A percentile compares a stretch with the other conserved stretches of the same genome.
Evolutionary conservation across 1,140 invertebrate genomes (phyloP).

Genomic region (Chrysomallon squamiferum): DNA sequence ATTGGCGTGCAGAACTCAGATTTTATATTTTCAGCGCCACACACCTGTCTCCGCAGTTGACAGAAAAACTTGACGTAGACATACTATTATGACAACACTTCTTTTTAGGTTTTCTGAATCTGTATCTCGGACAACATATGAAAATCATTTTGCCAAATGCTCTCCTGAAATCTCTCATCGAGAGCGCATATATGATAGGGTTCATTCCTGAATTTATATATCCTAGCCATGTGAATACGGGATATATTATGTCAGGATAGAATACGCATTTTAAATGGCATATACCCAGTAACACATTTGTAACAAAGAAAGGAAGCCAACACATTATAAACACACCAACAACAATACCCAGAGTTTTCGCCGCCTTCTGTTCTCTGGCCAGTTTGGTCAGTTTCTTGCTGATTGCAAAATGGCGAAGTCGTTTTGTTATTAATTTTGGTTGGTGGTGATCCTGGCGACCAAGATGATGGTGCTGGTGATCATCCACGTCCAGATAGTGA

Average conservation of each 20-base stretch:
- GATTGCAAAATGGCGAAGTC: constrained; percentile 52
- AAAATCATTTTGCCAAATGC: constrained; percentile 74
- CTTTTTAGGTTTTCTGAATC: constrained; percentile 20
- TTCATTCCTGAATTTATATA: constrained; percentile 67
- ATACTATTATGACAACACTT: constrained; percentile 29
- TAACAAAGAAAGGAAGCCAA: constrained; percentile 96
- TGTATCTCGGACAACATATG: constrained; percentile 52
- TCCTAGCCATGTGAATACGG: constrained; percentile 65
- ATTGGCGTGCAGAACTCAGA: neutral
- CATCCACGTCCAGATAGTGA: constrained; percentile 4
- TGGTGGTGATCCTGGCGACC: constrained; percentile 5
- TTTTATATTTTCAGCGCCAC: constrained; percentile 27
- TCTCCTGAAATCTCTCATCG: constrained; percentile 70
- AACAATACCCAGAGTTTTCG: constrained; percentile 90
- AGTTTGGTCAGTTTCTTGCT: constrained; percentile 56
- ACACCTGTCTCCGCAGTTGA: constrained; percentile 35
- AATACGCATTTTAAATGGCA: constrained; percentile 71
- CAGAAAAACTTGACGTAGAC: constrained; percentile 47
- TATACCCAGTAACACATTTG: constrained; percentile 82
- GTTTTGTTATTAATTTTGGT: constrained; percentile 52
- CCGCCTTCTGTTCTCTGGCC: constrained; percentile 87
- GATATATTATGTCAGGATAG: constrained; percentile 45
- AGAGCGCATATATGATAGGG: constrained; percentile 70
- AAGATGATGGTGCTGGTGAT: constrained; percentile 2
- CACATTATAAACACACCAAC: constrained; percentile 96